Evolutionary conservation across 2,113 vertebrate genomes (phyloP).

Genomic region (Oxyura jamaicensis): DNA sequence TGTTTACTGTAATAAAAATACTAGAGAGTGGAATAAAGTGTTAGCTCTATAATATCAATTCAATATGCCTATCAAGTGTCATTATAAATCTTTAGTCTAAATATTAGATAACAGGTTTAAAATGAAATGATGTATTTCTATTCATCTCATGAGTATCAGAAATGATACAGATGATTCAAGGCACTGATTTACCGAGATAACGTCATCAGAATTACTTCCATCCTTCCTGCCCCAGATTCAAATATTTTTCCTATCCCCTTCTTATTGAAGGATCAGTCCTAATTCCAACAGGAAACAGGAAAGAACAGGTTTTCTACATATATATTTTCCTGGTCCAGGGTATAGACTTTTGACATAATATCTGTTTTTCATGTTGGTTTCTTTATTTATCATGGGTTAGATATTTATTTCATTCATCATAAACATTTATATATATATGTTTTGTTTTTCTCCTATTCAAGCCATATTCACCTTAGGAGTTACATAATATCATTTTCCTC

Average conservation of each 20-base stretch:
- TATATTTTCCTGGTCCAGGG: not conserved
- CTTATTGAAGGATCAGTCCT: not conserved
- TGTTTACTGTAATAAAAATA: not conserved
- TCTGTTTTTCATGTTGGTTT: not conserved
- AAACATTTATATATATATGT: no score
- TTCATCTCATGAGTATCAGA: not conserved
- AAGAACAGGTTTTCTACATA: not conserved
- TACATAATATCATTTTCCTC: not conserved
- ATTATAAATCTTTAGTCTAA: not conserved
- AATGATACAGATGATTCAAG: not conserved
- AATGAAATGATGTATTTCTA: not conserved
- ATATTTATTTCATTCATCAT: not conserved
- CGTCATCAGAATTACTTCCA: not conserved
- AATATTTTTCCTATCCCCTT: not conserved
- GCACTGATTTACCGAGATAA: not conserved
- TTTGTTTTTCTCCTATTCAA: no score
- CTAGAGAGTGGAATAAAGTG: not conserved
- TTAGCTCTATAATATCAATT: not conserved
- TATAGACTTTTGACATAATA: not conserved
- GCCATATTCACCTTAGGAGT: not conserved
- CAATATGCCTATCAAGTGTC: not conserved
- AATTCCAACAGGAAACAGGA: not conserved
- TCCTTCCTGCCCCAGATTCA: accelerated
- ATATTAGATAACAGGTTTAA: not conserved
- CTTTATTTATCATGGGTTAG: not conserved